Percentiles rank a stretch among this genome's conserved stretches.
phyloP scores from a whole-genome alignment of 2,888 invertebrate genomes.

The Tortrix viridana region DNA sequence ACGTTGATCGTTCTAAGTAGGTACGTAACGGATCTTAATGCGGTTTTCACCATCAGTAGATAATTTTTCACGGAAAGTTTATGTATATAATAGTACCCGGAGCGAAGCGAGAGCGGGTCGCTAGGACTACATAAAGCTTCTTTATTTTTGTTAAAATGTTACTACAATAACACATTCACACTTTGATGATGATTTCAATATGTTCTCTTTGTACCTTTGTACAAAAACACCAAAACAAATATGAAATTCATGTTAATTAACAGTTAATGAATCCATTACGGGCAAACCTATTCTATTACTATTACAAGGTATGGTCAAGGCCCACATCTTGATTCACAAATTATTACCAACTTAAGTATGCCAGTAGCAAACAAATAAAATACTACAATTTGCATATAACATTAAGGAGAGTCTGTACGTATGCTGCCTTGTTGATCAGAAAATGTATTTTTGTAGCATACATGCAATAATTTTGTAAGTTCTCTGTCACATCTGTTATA shows the following conservation, averaged over 20 bases:
- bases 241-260: not conserved
- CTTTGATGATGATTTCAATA: too few species aligned
- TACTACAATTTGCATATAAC: not conserved
- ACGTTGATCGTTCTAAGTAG: too few species aligned
- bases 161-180: too few species aligned
- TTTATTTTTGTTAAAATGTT: too few species aligned
- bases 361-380: not conserved
- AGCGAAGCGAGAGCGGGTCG: too few species aligned
- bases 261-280: not conserved
- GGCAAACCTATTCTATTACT: not conserved
- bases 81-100: too few species aligned
- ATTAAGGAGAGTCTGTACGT: not conserved
- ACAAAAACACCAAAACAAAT: conserved; percentile 5
- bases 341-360: not conserved
- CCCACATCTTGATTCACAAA: not conserved
- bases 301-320: not conserved
- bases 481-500: conserved; percentile 4
- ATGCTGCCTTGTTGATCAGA: not conserved
- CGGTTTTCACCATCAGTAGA: too few species aligned
- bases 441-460: not conserved
- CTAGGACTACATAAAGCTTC: too few species aligned
- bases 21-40: too few species aligned
- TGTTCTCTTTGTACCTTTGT: too few species aligned
- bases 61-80: too few species aligned
- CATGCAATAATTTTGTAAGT: not conserved